Evolutionary conservation across 2,113 vertebrate genomes (phyloP).

Genomic region (Chlamydotis undulata): DNA sequence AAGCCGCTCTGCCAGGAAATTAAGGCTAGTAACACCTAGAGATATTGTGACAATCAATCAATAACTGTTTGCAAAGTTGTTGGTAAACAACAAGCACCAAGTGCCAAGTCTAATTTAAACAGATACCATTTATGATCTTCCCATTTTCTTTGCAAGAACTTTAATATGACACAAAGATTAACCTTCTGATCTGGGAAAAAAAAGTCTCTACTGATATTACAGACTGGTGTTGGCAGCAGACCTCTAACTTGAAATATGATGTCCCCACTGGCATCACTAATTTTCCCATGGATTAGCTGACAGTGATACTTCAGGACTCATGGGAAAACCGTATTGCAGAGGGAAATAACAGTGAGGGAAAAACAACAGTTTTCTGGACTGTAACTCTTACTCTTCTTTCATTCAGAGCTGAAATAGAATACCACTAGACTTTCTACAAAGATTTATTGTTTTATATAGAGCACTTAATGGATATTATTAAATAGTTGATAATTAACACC

Average conservation of each 20-base stretch:
- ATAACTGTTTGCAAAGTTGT: not conserved
- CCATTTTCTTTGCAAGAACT: not conserved
- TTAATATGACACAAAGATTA: slow-evolving; percentile 24
- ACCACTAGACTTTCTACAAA: not conserved
- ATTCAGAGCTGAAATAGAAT: not conserved
- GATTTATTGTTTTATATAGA: not conserved
- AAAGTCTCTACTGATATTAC: not conserved
- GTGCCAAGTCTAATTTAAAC: not conserved
- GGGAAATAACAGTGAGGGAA: not conserved
- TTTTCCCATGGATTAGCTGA: slow-evolving; percentile 44
- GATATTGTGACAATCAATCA: slow-evolving; percentile 7
- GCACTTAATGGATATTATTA: not conserved
- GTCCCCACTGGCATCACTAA: not conserved
- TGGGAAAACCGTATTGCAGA: not conserved
- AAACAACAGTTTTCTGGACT: not conserved
- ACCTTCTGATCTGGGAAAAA: not conserved
- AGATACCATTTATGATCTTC: not conserved
- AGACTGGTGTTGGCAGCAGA: not conserved
- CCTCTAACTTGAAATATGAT: slow-evolving; percentile 1
- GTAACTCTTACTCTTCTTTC: not conserved
- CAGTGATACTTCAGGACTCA: not conserved
- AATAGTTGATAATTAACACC: not conserved
- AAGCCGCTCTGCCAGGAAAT: not conserved
- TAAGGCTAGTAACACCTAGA: not conserved
- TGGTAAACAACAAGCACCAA: slow-evolving; percentile 25